Evolutionary conservation across 2,797 vertebrate species (phyloP), one percentile per base, ranked within the genome.

Genomic region (Sus cebifrons): DNA sequence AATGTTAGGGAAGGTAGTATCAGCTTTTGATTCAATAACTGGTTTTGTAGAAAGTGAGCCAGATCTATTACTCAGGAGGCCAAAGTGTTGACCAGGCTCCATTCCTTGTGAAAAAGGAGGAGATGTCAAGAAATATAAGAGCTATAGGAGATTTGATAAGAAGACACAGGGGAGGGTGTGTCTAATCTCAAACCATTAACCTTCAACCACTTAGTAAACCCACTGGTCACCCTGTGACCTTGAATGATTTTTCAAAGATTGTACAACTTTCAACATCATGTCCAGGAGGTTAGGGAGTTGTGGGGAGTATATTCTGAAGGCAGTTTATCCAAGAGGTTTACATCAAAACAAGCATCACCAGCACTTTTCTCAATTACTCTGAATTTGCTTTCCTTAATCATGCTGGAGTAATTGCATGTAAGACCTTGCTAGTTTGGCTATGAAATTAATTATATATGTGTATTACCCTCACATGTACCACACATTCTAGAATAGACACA

Each of bases 331-430:
- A 60, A 91, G 49, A 91, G 44, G 67, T 52, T 91, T 74, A 81
- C 83, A 84, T 87, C 20, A 94, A 74, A 95, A 40, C 17, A 77
- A 70, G 4, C 49, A 5, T 4, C 54, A 44, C 10, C 18, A 68
- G 21, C 49, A 27, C 13, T 84, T 73, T 96, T 83, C 65, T 89
- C 65, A 86, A 1, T 93, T 83, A n/a, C 20, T 70, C 85, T 92
- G 77, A 84, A 67, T 64, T 20, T 73, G 12, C 1, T 88, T 95
- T 84, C 73, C 40, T 85, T 82, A 74, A 70, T 20, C 78, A 67
- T 56, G 20, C 20, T 65, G 54, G 60, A 71, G 12, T 75, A 62
- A 85, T 54, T n/a, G 17, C 20, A n/a, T 4, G 5, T 81, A 73
- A 6, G 9, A 56, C 29, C 23, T 49, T 65, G 23, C 2, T 21